These are phyloP conservation scores for Sebastes taczanowskii DNA, from an alignment of 2,797 vertebrate species.

Conservation along the genomic window DNA sequence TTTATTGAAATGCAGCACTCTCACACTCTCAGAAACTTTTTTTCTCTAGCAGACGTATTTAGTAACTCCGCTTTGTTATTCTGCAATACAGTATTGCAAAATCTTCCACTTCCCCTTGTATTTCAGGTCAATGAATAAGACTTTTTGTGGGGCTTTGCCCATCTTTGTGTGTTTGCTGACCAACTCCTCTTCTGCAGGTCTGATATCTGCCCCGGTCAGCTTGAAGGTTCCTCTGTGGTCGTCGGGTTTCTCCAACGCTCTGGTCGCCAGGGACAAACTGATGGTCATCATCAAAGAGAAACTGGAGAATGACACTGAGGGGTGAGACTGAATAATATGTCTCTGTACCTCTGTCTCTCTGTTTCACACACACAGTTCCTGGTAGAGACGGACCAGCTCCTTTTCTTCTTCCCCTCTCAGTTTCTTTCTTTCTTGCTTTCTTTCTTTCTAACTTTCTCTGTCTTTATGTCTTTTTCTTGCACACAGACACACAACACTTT, in stretches of 20 bases:
- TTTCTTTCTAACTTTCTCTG: no score
- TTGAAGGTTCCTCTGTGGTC: constrained; percentile 78
- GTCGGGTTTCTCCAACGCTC: constrained; percentile 67
- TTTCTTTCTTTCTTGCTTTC: background rate
- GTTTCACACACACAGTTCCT: background rate
- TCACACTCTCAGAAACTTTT: background rate
- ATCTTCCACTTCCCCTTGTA: constrained; percentile 19
- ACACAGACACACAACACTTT: background rate
- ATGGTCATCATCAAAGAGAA: constrained; percentile 76
- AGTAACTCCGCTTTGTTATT: background rate
- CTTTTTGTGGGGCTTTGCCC: background rate
- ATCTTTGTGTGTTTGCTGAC: background rate
- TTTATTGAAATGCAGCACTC: background rate
- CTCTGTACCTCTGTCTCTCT: background rate
- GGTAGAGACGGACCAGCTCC: background rate
- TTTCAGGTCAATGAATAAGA: background rate
- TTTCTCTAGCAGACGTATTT: background rate
- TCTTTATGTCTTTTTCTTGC: background rate
- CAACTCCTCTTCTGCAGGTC: constrained; percentile 48
- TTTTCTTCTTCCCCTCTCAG: background rate
- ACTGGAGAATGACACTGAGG: constrained; percentile 67
- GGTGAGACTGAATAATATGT: constrained; percentile 45
- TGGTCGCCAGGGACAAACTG: constrained; percentile 74
- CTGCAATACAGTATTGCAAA: constrained; percentile 16
- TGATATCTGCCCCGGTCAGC: constrained; percentile 76